Conservation (phyloP, 1,140 invertebrate species). For the Venturia canescens region DNA sequence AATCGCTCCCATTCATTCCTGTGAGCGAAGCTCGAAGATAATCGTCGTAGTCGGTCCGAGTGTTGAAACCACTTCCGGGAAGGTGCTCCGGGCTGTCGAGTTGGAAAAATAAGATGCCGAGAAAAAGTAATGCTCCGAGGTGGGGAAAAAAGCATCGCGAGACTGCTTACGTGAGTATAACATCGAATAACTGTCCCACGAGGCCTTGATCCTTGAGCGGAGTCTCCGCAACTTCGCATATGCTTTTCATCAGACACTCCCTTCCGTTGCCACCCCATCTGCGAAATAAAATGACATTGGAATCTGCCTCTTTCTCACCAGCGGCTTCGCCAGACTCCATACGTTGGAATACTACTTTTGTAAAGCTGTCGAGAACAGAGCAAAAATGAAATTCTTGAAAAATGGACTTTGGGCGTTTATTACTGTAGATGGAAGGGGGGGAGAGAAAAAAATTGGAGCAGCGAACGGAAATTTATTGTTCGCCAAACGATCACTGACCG, state of each 20-base stretch:
- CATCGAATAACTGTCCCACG: constrained; percentile 76
- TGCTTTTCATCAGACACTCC: constrained; percentile 74
- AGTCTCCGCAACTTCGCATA: constrained; percentile 74
- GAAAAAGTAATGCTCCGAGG: not conserved
- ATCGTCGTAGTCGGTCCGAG: constrained; percentile 61
- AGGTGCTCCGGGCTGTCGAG: constrained; percentile 68
- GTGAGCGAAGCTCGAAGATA: constrained; percentile 67
- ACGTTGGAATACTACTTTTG: too few species aligned
- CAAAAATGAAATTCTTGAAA: too few species aligned
- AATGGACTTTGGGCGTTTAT: too few species aligned
- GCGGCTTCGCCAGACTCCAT: not conserved
- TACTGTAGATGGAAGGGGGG: too few species aligned
- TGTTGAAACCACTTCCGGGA: constrained; percentile 31
- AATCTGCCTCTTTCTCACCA: constrained; percentile 16
- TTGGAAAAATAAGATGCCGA: not conserved
- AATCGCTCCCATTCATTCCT: constrained; percentile 67
- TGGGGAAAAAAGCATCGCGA: not conserved
- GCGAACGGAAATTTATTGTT: too few species aligned
- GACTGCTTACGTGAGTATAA: constrained; percentile 75
- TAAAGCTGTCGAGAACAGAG: too few species aligned
- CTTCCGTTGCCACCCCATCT: constrained; percentile 67
- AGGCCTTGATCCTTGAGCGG: constrained; percentile 75
- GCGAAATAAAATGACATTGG: constrained; percentile 46
- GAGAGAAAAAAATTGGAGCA: too few species aligned
- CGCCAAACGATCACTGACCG: too few species aligned